Conservation (phyloP, 2,113 vertebrate species). For the Archilochus colubris region DNA sequence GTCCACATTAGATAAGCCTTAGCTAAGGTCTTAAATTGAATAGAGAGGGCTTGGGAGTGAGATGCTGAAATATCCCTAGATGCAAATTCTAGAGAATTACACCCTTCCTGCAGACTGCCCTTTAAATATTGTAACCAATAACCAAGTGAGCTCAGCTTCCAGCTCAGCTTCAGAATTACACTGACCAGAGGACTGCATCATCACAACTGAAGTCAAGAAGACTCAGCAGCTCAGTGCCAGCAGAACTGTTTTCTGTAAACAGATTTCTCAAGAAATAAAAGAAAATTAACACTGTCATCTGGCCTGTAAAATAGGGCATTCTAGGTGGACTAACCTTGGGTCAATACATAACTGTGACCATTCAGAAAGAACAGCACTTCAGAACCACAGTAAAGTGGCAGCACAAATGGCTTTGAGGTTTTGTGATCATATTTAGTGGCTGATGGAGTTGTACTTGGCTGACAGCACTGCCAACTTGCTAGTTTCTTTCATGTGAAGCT, state of each 20-base stretch:
- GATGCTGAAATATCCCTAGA: background rate
- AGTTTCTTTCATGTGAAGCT: background rate
- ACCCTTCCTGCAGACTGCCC: background rate
- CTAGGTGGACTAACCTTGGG: background rate
- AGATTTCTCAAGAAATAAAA: background rate
- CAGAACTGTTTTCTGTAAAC: background rate
- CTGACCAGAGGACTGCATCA: background rate
- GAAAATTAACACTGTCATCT: background rate
- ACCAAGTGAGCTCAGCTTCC: background rate
- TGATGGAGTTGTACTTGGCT: background rate
- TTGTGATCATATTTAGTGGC: background rate
- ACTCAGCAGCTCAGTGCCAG: background rate
- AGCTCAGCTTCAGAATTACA: background rate
- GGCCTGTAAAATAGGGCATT: background rate
- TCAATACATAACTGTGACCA: background rate
- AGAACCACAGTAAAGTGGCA: background rate
- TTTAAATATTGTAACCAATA: background rate
- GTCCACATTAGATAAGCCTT: background rate
- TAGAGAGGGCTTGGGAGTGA: background rate
- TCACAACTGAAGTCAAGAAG: background rate
- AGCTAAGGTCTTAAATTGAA: background rate
- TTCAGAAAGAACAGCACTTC: background rate
- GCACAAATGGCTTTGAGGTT: background rate
- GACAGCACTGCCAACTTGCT: background rate
- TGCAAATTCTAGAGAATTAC: background rate